phyloP scores from a whole-genome alignment of 2,113 vertebrate species.

The Ascaphus truei region DNA sequence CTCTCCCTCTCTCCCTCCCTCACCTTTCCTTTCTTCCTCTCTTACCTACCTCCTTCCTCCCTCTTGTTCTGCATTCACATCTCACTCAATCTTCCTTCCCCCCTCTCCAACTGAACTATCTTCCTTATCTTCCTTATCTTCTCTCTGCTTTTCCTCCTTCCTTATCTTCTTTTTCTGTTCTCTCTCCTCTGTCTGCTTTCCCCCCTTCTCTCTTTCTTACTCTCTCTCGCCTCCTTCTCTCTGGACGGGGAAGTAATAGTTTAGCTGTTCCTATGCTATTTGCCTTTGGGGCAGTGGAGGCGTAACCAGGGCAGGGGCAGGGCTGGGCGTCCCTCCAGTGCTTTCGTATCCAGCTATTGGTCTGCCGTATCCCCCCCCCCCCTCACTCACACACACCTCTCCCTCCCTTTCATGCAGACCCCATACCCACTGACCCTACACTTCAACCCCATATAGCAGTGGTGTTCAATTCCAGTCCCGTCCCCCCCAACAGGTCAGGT shows the following conservation, averaged over 20 bases:
- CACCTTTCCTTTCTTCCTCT: neutral
- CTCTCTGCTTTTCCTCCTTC: neutral
- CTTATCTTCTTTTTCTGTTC: neutral
- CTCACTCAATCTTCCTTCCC: neutral
- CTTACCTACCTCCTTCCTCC: neutral
- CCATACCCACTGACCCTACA: neutral
- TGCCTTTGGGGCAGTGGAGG: constrained; percentile 25
- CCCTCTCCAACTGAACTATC: neutral
- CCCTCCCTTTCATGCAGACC: constrained; percentile 19
- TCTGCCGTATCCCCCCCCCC: constrained; percentile 17
- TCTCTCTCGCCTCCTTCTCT: constrained; percentile 8
- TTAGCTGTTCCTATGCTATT: constrained; percentile 24
- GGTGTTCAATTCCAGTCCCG: no score
- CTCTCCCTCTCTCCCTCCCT: constrained; percentile 50
- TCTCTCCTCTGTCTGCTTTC: neutral
- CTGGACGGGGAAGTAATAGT: constrained; percentile 29
- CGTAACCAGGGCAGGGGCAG: constrained; percentile 13
- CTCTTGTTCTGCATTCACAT: neutral
- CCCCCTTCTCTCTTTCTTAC: neutral
- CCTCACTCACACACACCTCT: neutral
- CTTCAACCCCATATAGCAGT: neutral
- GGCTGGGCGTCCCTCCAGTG: constrained; percentile 14
- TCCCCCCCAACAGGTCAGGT: no score
- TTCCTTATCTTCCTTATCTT: neutral
- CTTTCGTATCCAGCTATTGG: neutral